Evolutionary conservation across 1,140 invertebrate species (phyloP).

Genomic region (Diabrotica undecimpunctata): DNA sequence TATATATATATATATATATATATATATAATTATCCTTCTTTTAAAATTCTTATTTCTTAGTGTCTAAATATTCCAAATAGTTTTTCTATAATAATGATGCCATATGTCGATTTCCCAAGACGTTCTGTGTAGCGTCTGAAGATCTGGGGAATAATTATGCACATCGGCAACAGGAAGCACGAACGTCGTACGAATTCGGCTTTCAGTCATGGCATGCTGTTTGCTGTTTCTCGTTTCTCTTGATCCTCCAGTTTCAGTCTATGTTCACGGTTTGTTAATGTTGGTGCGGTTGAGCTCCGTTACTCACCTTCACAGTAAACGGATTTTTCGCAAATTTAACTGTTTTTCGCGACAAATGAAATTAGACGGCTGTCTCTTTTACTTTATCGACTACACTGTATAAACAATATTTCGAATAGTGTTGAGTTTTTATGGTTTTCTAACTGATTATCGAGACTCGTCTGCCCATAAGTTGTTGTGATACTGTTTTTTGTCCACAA

Average conservation of each 20-base stretch:
- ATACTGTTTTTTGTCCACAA: neutral
- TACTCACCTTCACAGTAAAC: slow-evolving; percentile 6
- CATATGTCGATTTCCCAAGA: too few species aligned
- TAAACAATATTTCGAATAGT: slow-evolving; percentile 12
- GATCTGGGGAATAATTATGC: neutral
- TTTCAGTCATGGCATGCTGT: slow-evolving; percentile 32
- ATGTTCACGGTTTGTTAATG: slow-evolving; percentile 16
- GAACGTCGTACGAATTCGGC: slow-evolving; percentile 22
- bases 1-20: too few species aligned
- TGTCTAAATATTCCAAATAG: too few species aligned
- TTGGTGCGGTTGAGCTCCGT: slow-evolving; percentile 10
- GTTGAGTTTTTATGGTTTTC: slow-evolving; percentile 16
- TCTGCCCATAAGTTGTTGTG: slow-evolving; percentile 9
- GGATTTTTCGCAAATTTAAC: slow-evolving; percentile 17
- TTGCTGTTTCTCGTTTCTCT: too few species aligned
- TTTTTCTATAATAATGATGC: too few species aligned
- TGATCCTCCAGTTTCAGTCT: slow-evolving; percentile 28
- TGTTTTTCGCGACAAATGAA: slow-evolving; percentile 9
- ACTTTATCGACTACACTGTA: slow-evolving; percentile 22
- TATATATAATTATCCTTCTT: too few species aligned
- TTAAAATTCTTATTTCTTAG: too few species aligned
- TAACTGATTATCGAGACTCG: neutral
- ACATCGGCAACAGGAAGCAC: neutral
- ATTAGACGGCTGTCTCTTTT: slow-evolving; percentile 5
- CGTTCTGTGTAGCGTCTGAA: neutral